Conservation (phyloP, 2,797 vertebrate genomes). For the Sebastes kiyomatsui region DNA sequence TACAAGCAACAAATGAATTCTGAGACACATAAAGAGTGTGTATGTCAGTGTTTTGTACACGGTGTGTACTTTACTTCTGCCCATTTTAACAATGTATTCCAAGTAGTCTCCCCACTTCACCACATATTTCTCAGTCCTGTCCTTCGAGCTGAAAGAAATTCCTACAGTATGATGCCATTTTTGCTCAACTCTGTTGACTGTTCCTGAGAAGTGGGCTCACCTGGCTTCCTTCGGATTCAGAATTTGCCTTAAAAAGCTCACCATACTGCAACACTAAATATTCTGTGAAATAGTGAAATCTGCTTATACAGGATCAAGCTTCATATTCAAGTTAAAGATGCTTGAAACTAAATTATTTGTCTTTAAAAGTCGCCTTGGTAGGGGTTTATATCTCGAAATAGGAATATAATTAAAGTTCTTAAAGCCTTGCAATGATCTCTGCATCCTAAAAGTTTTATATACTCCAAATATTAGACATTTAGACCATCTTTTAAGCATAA, state of each 20-base stretch:
- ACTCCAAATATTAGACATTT: not conserved
- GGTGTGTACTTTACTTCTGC: not conserved
- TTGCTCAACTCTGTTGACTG: not conserved
- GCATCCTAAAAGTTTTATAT: not conserved
- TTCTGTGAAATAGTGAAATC: not conserved
- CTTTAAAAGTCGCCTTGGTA: not conserved
- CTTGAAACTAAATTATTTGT: not conserved
- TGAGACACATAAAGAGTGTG: not conserved
- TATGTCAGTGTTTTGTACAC: not conserved
- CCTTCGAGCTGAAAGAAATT: too few species aligned
- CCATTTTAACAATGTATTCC: not conserved
- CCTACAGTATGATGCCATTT: not conserved
- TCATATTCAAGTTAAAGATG: not conserved
- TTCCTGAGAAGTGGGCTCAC: not conserved
- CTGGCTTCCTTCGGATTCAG: not conserved
- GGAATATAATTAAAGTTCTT: not conserved
- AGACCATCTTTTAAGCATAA: not conserved
- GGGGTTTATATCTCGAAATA: not conserved
- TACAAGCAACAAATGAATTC: fast-evolving
- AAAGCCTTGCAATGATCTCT: not conserved
- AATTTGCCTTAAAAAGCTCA: not conserved
- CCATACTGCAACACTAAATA: not conserved
- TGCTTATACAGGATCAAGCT: not conserved
- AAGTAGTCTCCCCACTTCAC: too few species aligned
- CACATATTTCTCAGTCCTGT: too few species aligned